Base-by-base conservation (phyloP, 2,113 vertebrate genomes). In the Gopherus flavomarginatus region DNA sequence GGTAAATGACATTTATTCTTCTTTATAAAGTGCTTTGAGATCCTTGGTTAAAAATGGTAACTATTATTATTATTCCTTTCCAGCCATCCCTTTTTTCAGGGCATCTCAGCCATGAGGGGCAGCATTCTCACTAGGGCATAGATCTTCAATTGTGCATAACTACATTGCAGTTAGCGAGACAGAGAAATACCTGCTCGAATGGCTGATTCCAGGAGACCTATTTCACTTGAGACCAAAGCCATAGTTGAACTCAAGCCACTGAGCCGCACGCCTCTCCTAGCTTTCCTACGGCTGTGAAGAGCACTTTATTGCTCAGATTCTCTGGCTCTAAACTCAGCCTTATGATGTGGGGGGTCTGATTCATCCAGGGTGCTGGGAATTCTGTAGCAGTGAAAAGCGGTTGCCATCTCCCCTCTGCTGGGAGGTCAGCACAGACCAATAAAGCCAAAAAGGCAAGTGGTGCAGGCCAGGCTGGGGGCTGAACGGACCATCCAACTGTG, bases 371-470 rank as follows among this genome's bases (percentile, higher is more conserved):
- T 79, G 77, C 86, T 77, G 92, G 21, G 69, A 87, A 75, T 86
- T 91, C 90, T 54, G 89, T 83, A 92, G 92, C 88, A 81, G 59
- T 52, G 53, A 75, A 94, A 95, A 94, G 54, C 3, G 93, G 54
- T 65, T 86, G 91, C 0, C 0, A 42, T 90, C 59, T 52, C 56
- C 77, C 27, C 69, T 95, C 91, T 90, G 52, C 94, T 92, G 57
- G 87, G 59, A 94, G 50, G 77, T 83, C 85, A 89, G 88, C 3
- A 56, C 82, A 81, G 78, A 86, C 88, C 92, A 96, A 93, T 88
- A 92, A 96, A 96, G 87, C 90, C 90, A 87, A 92, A 65, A 82
- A 94, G 94, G 92, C 84, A 96, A 96, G 95, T 86, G 75, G 65
- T 86, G 93, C 79, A 88, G 92, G 65, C 54, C 94, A 80, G 57